These are phyloP conservation scores for Agrilus mali DNA, from an alignment of 2,888 invertebrate species.

Conservation along the genomic window DNA sequence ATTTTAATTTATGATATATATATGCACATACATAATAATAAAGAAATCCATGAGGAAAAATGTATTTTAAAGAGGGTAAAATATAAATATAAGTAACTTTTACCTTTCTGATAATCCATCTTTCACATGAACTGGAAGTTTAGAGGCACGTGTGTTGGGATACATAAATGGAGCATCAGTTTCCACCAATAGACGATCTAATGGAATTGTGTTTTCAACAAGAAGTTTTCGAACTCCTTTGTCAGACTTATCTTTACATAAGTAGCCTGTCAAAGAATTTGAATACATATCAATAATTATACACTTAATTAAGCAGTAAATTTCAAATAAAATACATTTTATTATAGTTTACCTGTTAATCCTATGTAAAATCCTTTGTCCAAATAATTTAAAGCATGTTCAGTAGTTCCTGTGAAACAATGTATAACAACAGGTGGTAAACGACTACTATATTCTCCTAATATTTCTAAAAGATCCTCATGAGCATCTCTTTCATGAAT, in stretches of 20 bases:
- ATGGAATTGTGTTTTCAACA: constrained; percentile 65
- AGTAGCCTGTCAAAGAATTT: constrained; percentile 44
- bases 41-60: too few species aligned
- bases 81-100: too few species aligned
- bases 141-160: constrained; percentile 86
- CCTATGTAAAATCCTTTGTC: constrained; percentile 79
- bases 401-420: constrained; percentile 81
- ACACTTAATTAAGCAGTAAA: constrained; percentile 1
- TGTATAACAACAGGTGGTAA: constrained; percentile 80
- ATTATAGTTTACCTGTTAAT: constrained; percentile 50
- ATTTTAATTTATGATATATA: too few species aligned
- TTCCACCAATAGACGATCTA: constrained; percentile 78
- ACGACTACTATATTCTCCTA: constrained; percentile 36
- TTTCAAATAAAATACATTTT: constrained; percentile 6
- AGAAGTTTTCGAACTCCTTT: constrained; percentile 76
- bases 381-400: constrained; percentile 72
- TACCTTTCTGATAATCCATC: constrained; percentile 76
- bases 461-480: constrained; percentile 67
- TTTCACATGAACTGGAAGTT: constrained; percentile 77
- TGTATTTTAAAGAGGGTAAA: too few species aligned
- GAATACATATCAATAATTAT: too few species aligned
- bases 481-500: constrained; percentile 90
- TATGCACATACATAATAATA: too few species aligned
- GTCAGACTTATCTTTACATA: constrained; percentile 88
- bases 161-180: constrained; percentile 96